A percentile compares a stretch with the other conserved stretches of the same genome.
Conservation (phyloP, 2,113 vertebrate genomes). For the Sapayoa aenigma region DNA sequence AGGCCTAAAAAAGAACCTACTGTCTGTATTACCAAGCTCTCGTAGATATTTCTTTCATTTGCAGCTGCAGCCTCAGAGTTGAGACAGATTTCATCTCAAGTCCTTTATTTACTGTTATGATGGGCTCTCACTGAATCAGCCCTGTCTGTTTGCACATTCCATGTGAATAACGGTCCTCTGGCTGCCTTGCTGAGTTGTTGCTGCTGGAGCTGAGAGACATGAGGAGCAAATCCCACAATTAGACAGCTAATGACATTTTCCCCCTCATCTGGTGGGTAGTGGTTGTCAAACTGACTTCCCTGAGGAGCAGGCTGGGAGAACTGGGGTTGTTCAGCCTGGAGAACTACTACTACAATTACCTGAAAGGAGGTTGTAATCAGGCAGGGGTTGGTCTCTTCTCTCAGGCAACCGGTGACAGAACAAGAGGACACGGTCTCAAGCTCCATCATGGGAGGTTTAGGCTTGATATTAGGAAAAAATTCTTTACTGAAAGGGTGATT, state of each 20-base stretch:
- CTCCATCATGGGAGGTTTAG: no score
- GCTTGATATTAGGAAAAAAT: no score
- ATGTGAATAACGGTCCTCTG: background rate
- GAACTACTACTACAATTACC: no score
- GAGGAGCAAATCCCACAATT: background rate
- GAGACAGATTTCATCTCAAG: slow-evolving; percentile 17
- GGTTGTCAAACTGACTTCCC: background rate
- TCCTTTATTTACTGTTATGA: background rate
- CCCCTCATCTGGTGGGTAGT: background rate
- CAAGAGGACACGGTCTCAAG: no score
- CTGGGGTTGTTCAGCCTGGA: background rate
- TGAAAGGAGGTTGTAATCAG: no score
- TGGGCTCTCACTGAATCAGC: background rate
- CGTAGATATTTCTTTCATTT: background rate
- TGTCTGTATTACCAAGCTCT: background rate
- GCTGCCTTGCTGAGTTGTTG: background rate
- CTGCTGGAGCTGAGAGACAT: background rate
- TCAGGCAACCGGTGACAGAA: no score
- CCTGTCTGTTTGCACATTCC: background rate
- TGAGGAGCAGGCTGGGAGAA: background rate
- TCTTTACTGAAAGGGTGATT: no score
- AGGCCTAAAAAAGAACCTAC: background rate
- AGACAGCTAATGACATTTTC: background rate
- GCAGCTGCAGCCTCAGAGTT: background rate
- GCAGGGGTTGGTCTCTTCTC: no score